Conservation (phyloP, 2,888 invertebrate genomes). For the Artemia sinica region DNA sequence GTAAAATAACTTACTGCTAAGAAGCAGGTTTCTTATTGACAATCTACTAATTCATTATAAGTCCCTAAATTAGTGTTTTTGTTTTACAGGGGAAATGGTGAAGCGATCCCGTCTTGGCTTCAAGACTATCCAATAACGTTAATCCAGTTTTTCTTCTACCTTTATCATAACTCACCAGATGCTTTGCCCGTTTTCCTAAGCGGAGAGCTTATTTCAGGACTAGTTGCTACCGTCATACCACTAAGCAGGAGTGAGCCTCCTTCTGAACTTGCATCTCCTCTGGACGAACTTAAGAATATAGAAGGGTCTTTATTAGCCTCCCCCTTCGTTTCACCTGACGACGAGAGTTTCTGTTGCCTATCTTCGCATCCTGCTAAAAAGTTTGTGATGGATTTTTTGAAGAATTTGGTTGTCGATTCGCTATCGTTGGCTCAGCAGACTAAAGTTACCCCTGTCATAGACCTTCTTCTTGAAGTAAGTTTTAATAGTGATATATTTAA, state of each 20-base stretch:
- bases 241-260: constrained; percentile 40
- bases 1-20: background rate
- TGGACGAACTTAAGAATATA: constrained; percentile 31
- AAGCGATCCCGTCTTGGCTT: background rate
- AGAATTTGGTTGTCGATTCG: constrained; percentile 84
- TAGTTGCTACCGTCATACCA: constrained; percentile 72
- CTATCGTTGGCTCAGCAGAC: constrained; percentile 53
- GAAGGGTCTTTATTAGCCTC: constrained; percentile 19
- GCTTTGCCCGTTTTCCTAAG: constrained; percentile 82
- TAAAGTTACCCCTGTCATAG: constrained; percentile 44
- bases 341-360: constrained; percentile 30
- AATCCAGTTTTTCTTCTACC: constrained; percentile 66
- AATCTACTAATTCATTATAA: too few species aligned
- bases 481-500: background rate
- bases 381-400: constrained; percentile 81
- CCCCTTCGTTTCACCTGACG: constrained; percentile 22
- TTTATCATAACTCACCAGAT: constrained; percentile 87
- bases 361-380: constrained; percentile 65
- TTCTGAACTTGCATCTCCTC: constrained; percentile 31
- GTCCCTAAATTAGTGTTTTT: background rate
- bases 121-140: constrained; percentile 35
- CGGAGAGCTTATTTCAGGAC: constrained; percentile 66
- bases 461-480: constrained; percentile 62
- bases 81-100: background rate
- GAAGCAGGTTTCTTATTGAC: too few species aligned